Evolutionary conservation across 2,113 vertebrate species (phyloP).

Genomic region (Cyanoliseus patagonus): DNA sequence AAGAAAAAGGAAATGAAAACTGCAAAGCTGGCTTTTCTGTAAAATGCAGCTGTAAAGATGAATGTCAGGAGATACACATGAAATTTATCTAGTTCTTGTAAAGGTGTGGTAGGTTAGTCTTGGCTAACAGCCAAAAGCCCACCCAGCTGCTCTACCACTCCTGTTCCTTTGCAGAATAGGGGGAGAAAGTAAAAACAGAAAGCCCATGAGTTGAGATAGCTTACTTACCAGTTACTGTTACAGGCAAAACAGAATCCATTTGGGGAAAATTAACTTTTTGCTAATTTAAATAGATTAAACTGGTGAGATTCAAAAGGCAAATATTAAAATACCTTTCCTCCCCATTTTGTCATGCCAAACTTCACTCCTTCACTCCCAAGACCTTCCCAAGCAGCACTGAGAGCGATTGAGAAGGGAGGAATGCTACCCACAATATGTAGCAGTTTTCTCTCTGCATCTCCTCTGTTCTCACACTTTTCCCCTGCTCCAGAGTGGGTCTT

Average conservation of each 20-base stretch:
- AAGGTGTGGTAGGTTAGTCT: neutral
- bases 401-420: neutral
- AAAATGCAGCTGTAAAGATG: neutral
- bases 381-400: neutral
- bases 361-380: neutral
- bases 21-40: neutral
- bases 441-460: neutral
- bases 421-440: neutral
- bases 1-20: neutral
- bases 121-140: neutral
- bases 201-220: neutral
- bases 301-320: neutral
- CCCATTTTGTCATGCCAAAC: rapidly evolving
- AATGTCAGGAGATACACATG: neutral
- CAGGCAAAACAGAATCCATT: neutral
- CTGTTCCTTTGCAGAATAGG: neutral
- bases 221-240: neutral
- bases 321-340: neutral
- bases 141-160: neutral
- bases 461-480: neutral
- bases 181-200: neutral
- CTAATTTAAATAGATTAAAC: neutral
- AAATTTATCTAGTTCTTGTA: neutral
- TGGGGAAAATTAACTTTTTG: neutral
- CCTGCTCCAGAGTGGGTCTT: neutral